These are phyloP conservation scores for Tyrannus savana DNA, from an alignment of 2,113 vertebrate genomes.

Conservation along the genomic window DNA sequence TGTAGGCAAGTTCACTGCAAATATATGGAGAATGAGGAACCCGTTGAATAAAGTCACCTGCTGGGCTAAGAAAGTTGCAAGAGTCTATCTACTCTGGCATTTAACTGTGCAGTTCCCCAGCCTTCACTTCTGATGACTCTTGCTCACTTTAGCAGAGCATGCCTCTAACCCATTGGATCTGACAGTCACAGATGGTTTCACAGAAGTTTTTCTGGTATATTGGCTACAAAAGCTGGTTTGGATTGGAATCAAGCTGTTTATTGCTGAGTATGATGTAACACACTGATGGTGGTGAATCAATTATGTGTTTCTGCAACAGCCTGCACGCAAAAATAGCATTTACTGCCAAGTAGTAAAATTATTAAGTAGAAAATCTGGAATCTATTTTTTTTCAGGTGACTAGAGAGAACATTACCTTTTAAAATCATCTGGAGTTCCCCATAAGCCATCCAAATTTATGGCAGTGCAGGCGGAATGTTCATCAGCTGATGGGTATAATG, in stretches of 20 bases:
- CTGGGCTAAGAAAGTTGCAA: background rate
- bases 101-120: background rate
- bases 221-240: conserved; percentile 48
- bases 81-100: background rate
- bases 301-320: conserved; percentile 53
- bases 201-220: conserved; percentile 55
- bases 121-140: background rate
- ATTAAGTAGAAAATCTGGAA: conserved; percentile 61
- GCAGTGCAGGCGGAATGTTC: background rate
- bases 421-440: conserved; percentile 45
- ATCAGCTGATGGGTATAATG: conserved; percentile 23
- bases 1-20: background rate
- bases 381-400: conserved; percentile 54
- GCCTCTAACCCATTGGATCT: conserved; percentile 28
- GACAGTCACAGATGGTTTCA: conserved; percentile 56
- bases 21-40: background rate
- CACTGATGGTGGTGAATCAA: conserved; percentile 59
- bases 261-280: conserved; percentile 46
- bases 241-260: conserved; percentile 55
- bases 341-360: conserved; percentile 52
- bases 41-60: background rate
- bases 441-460: conserved; percentile 35
- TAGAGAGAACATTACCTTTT: conserved; percentile 42
- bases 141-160: conserved; percentile 7
- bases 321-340: conserved; percentile 30